These are phyloP conservation scores for Caenorhabditis sp. DNA, from an alignment of 2,888 invertebrate species.

Conservation along the genomic window DNA sequence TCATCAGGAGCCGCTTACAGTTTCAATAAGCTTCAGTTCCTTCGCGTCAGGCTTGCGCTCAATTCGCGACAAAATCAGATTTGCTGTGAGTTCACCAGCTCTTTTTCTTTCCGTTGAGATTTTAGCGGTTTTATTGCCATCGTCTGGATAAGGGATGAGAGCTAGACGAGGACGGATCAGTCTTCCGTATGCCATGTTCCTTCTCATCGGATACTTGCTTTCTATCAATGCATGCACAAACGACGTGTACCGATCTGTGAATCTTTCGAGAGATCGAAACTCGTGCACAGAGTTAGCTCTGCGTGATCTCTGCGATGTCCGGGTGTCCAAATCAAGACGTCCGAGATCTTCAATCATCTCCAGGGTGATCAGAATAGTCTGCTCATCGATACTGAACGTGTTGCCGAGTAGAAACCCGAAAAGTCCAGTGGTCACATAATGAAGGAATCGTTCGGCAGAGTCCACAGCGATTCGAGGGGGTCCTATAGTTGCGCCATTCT, in stretches of 20 bases:
- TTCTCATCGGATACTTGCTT: conserved; percentile 51
- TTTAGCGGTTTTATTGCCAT: conserved; percentile 41
- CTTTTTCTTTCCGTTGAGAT: conserved; percentile 54
- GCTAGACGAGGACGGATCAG: conserved; percentile 55
- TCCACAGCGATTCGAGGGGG: conserved; percentile 51
- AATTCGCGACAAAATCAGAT: conserved; percentile 34
- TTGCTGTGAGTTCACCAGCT: conserved; percentile 37
- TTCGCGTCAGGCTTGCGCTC: neutral
- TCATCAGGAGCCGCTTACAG: neutral
- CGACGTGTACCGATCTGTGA: conserved; percentile 48
- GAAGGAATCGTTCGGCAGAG: conserved; percentile 43
- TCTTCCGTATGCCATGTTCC: conserved; percentile 41
- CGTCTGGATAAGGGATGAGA: conserved; percentile 49
- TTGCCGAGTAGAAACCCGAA: conserved; percentile 41
- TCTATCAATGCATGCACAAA: conserved; percentile 45
- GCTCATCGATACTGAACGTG: conserved; percentile 33
- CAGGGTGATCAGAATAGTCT: conserved; percentile 20
- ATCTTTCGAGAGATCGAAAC: conserved; percentile 43
- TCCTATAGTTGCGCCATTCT: conserved; percentile 21
- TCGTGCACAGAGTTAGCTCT: conserved; percentile 47
- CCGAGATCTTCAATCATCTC: conserved; percentile 57
- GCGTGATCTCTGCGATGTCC: neutral
- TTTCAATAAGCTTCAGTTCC: conserved; percentile 48
- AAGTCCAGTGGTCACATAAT: conserved; percentile 34
- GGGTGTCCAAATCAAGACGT: conserved; percentile 38